A percentile compares a stretch with the other conserved stretches of the same genome.
Conservation (phyloP, 2,888 invertebrate species). For the Flexamia atlantica region DNA sequence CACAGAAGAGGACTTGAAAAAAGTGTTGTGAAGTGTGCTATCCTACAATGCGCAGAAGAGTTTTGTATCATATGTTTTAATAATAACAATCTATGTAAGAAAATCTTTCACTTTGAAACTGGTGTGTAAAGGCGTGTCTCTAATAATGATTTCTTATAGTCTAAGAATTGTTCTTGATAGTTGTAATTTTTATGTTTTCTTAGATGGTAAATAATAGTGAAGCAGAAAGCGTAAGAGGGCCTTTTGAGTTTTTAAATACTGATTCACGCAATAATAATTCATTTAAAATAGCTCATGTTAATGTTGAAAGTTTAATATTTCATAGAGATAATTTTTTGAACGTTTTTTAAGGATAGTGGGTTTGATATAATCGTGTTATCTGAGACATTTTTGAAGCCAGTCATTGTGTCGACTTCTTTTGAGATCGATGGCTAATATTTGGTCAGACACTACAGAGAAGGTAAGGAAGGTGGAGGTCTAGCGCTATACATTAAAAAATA, state of each 20-base stretch:
- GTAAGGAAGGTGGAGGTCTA: no score
- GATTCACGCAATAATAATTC: neutral
- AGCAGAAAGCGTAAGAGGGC: neutral
- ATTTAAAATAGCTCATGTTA: slow-evolving; percentile 25
- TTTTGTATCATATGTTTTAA: neutral
- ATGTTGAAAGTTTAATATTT: slow-evolving; percentile 24
- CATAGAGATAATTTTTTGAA: slow-evolving; percentile 29
- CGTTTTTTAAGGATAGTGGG: neutral
- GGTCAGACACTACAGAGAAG: no score
- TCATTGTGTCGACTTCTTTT: no score
- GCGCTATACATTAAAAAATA: no score
- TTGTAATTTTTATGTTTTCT: neutral
- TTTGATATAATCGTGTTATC: neutral
- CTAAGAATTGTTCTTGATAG: neutral
- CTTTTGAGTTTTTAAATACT: neutral
- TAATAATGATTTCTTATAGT: neutral
- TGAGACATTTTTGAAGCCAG: slow-evolving; percentile 3
- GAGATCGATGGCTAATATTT: no score
- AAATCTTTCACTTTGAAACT: neutral
- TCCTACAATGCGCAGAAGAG: slow-evolving; percentile 2
- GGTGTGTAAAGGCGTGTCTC: neutral
- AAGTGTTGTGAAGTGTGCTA: neutral
- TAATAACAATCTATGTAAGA: neutral
- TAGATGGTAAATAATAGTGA: neutral
- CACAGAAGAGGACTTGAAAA: neutral